These are phyloP conservation scores for Rattus rattus DNA, from an alignment of 2,113 vertebrate genomes.

Conservation along the genomic window DNA sequence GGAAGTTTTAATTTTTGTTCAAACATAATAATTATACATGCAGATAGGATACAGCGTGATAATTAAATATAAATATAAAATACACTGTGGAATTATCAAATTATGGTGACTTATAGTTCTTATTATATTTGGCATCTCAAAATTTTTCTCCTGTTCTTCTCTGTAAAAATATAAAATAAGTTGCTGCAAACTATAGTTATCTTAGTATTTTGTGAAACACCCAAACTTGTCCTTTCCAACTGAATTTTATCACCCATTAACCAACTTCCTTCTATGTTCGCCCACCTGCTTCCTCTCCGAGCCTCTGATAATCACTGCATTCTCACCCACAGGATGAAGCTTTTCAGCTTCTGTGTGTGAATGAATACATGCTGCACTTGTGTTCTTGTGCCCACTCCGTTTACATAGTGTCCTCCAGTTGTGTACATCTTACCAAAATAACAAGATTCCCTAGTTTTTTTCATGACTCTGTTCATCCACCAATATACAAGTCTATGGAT, in stretches of 20 bases:
- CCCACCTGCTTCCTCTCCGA: background rate
- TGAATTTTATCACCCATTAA: background rate
- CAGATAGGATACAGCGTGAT: background rate
- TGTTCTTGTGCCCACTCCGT: background rate
- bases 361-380: background rate
- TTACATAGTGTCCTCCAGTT: background rate
- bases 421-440: background rate
- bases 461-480: background rate
- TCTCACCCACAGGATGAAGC: background rate
- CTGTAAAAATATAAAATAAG: background rate
- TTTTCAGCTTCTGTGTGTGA: background rate
- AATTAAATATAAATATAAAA: background rate
- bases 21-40: background rate
- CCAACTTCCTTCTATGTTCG: background rate
- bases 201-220: background rate
- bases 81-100: background rate
- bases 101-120: background rate
- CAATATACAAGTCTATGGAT: background rate
- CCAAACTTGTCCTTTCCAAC: background rate
- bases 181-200: background rate
- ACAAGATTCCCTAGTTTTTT: background rate
- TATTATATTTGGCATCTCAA: background rate
- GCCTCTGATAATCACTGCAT: background rate
- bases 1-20: background rate
- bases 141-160: background rate